These are phyloP conservation scores for Oligia fasciuncula DNA, from an alignment of 2,888 invertebrate genomes.

Conservation along the genomic window DNA sequence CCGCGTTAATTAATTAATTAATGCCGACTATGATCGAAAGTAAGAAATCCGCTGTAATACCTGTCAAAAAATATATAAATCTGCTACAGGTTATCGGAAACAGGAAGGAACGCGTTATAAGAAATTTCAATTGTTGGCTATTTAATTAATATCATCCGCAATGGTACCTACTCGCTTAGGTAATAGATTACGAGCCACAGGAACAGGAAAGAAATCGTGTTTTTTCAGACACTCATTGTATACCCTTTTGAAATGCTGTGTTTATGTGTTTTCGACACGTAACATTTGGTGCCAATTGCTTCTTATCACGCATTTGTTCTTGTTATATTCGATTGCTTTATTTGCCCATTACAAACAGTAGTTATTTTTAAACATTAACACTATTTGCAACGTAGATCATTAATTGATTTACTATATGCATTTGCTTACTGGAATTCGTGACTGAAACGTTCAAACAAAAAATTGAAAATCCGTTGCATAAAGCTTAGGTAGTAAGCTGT, in stretches of 20 bases:
- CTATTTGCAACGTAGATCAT: background rate
- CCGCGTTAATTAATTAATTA: conserved; percentile 24
- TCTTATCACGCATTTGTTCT: conserved; percentile 45
- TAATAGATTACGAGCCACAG: conserved; percentile 61
- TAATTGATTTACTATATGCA: conserved; percentile 8
- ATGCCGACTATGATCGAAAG: conserved; percentile 33
- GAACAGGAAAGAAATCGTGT: conserved; percentile 74
- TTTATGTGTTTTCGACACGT: conserved; percentile 54
- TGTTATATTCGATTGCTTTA: conserved; percentile 32
- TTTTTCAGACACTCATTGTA: conserved; percentile 47
- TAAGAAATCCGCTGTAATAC: conserved; percentile 39
- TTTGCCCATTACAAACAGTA: conserved; percentile 6
- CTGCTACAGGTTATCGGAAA: conserved; percentile 62
- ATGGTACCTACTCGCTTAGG: conserved; percentile 55
- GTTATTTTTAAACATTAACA: conserved; percentile 9
- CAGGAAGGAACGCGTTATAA: conserved; percentile 69
- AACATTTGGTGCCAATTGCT: conserved; percentile 40
- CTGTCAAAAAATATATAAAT: conserved; percentile 49
- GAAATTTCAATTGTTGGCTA: conserved; percentile 70
- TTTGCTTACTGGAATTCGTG: conserved; percentile 21
- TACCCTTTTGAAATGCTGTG: conserved; percentile 52
- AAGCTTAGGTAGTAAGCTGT: conserved; percentile 7
- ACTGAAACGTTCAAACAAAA: conserved; percentile 2
- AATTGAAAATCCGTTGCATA: conserved; percentile 8
- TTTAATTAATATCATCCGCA: conserved; percentile 75